Evolutionary conservation across 2,797 vertebrate genomes (phyloP).

Genomic region (Semaprochilodus insignis): DNA sequence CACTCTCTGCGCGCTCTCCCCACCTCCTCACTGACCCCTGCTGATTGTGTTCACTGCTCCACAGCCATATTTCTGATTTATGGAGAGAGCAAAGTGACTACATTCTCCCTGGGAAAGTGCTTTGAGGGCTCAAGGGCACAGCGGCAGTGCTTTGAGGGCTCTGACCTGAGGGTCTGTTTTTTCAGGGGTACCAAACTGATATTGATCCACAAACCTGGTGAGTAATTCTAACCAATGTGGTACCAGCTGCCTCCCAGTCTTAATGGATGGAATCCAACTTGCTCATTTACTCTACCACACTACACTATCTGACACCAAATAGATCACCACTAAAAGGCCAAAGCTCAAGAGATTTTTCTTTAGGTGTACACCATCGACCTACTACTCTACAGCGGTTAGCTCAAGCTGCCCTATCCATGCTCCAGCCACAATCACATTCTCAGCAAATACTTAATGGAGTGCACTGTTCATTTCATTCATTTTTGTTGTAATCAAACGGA

Average conservation of each 20-base stretch:
- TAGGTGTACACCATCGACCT: not conserved
- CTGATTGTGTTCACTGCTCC: not conserved
- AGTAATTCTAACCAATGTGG: slow-evolving; percentile 10
- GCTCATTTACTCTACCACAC: slow-evolving; percentile 6
- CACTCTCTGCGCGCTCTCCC: not conserved
- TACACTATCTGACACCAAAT: slow-evolving; percentile 1
- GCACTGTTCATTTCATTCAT: too few relatives aligned
- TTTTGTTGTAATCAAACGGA: not conserved
- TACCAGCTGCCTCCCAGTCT: not conserved
- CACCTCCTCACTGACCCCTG: slow-evolving; percentile 2
- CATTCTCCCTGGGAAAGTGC: not conserved
- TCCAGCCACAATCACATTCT: not conserved
- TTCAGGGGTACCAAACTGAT: not conserved
- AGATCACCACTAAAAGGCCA: slow-evolving; percentile 5
- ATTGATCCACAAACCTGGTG: not conserved
- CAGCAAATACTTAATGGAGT: too few relatives aligned
- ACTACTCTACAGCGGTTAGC: not conserved
- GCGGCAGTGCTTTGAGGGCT: not conserved
- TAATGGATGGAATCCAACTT: slow-evolving; percentile 16
- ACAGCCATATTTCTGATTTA: slow-evolving; percentile 9
- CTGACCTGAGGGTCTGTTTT: not conserved
- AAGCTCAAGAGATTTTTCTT: slow-evolving; percentile 19
- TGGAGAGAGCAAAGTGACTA: not conserved
- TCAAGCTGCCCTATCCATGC: not conserved
- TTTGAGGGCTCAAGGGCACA: not conserved